Evolutionary conservation across 1,140 invertebrate species (phyloP), one percentile per base, ranked within the genome.

Genomic region (Bombyx mandarina): DNA sequence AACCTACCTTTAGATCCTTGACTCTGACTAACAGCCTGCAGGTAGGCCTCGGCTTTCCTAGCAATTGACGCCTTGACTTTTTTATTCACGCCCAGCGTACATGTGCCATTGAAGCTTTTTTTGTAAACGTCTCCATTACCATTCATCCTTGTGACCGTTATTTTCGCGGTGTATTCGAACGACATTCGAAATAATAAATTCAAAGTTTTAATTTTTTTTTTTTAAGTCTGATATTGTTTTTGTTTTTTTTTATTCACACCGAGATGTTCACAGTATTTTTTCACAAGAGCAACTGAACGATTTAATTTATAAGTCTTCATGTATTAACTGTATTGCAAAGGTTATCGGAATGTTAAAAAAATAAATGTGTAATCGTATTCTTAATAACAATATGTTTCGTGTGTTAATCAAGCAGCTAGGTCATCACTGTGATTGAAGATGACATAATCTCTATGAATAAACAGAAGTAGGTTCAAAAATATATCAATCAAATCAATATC

Each of bases 21-120:
- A 52, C 77, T 83, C 54, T 79, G 56, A 45, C 62, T 67, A 45
- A 83, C 82, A n/a, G 82, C 82, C 53, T 79, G 61, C 56, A 85
- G 68, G 62, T 83, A 83, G 0, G 73, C 75, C 53, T 78, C 75
- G 10, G 82, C 82, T 59, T 70, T 82, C 54, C 71, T 72, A n/a
- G 76, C 73, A 42, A 85, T 79, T 1, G 74, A 67, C 0, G 76
- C 72, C 22, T 71, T 75, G 0, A 60, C 61, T 51, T 60, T 70
- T 56, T 71, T 79, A 50, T 74, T 79, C 1, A 85, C 56, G 7
- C 74, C 76, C 22, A 79, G 46, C 9, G 58, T 60, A 55, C 74
- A 76, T 3, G 58, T 73, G 7, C 76, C 76, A 46, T 79, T 79
- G 51, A 68, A 79, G 54, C 63, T 60, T 59, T 71, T 77, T 50